Percentiles rank a stretch among this genome's conserved stretches.
phyloP scores from a whole-genome alignment of 2,888 invertebrate genomes.

The Coecobrya sp. region DNA sequence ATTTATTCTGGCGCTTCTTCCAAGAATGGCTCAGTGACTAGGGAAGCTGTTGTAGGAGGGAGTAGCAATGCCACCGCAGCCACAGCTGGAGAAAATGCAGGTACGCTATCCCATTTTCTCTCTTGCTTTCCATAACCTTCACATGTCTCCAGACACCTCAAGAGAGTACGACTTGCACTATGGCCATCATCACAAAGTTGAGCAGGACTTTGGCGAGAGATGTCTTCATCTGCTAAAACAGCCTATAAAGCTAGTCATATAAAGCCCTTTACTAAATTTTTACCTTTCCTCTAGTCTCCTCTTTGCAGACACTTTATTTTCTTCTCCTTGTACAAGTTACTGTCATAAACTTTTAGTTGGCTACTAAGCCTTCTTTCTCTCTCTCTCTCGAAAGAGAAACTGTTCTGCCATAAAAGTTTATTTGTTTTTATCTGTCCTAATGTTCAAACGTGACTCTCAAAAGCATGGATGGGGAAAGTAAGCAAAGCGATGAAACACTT shows the following conservation, averaged over 20 bases:
- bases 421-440: background rate
- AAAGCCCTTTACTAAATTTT: background rate
- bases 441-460: background rate
- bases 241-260: background rate
- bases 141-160: background rate
- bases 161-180: background rate
- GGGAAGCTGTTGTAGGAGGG: conserved; percentile 36
- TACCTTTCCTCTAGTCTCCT: background rate
- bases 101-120: conserved; percentile 45
- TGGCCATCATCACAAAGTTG: background rate
- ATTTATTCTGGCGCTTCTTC: conserved; percentile 80
- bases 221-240: background rate
- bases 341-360: too few relatives aligned
- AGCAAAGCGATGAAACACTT: background rate
- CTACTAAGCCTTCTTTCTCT: too few relatives aligned
- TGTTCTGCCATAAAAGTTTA: background rate
- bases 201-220: background rate
- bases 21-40: conserved; percentile 76
- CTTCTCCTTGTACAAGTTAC: too few relatives aligned
- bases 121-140: background rate
- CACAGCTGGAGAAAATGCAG: conserved; percentile 83
- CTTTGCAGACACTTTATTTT: background rate
- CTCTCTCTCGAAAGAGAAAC: background rate
- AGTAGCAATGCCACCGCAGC: conserved; percentile 11
- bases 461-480: conserved; percentile 10